Conservation (phyloP, 2,113 vertebrate species). For the Gobio gobio region DNA sequence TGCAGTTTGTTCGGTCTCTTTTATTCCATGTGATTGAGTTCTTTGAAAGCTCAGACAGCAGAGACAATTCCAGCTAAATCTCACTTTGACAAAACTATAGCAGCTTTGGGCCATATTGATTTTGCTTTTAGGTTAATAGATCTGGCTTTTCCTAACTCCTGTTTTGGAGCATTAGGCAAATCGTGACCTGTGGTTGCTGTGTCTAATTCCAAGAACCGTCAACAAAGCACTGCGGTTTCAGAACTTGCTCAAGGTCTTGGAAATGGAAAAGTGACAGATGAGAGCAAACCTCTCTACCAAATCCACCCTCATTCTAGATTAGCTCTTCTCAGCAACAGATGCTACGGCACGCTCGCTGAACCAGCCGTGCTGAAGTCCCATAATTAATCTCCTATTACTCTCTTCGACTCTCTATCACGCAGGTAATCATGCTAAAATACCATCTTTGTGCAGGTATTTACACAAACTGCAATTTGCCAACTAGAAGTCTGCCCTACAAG, state of each 20-base stretch:
- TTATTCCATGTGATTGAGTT: slow-evolving; percentile 39
- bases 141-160: neutral
- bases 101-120: slow-evolving; percentile 11
- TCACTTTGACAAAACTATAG: neutral
- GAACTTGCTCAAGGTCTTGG: slow-evolving; percentile 38
- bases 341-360: slow-evolving; percentile 54
- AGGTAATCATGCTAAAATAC: slow-evolving; percentile 58
- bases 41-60: slow-evolving; percentile 4
- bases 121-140: slow-evolving; percentile 4
- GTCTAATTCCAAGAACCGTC: neutral
- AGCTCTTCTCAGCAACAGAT: slow-evolving; percentile 66
- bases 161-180: slow-evolving; percentile 4
- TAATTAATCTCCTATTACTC: slow-evolving; percentile 78
- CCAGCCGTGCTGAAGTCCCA: slow-evolving; percentile 62
- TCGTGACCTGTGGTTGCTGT: neutral
- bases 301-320: slow-evolving; percentile 73
- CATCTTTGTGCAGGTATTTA: slow-evolving; percentile 37
- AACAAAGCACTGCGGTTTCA: neutral
- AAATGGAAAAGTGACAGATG: slow-evolving; percentile 57
- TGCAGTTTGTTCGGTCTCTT: slow-evolving; percentile 71
- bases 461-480: neutral
- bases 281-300: slow-evolving; percentile 62
- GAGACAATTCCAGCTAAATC: slow-evolving; percentile 12
- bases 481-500: slow-evolving; percentile 2
- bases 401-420: slow-evolving; percentile 65